Percentiles rank a stretch among this genome's conserved stretches.
Conservation (phyloP, 2,888 invertebrate species). For the Caenorhabditis sp. region DNA sequence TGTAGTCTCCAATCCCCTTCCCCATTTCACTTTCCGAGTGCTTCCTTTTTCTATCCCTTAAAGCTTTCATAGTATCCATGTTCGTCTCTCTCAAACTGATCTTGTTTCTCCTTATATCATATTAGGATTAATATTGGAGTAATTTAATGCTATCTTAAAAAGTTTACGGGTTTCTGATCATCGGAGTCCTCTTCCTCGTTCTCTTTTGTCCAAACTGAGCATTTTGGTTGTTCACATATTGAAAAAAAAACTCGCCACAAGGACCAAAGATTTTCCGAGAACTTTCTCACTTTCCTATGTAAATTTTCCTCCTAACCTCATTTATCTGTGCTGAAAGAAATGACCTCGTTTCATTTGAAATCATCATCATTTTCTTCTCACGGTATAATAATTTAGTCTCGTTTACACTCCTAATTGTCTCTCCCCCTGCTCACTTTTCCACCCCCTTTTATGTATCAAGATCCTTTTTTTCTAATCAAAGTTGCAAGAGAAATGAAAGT, state of each 20-base stretch:
- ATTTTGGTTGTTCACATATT: constrained; percentile 41
- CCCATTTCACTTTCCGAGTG: constrained; percentile 13
- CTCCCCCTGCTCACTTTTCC: constrained; percentile 7
- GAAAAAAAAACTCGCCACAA: constrained; percentile 36
- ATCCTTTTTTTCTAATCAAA: constrained; percentile 12
- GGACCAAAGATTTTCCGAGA: constrained; percentile 52
- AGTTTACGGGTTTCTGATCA: constrained; percentile 36
- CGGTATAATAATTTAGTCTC: neutral
- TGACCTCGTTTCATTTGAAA: neutral
- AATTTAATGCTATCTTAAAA: constrained; percentile 24
- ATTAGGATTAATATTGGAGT: constrained; percentile 35
- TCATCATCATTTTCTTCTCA: constrained; percentile 26
- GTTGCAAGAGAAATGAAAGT: constrained; percentile 1
- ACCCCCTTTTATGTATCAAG: constrained; percentile 8
- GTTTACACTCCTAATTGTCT: constrained; percentile 5
- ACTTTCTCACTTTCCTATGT: constrained; percentile 11
- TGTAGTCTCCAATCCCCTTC: constrained; percentile 11
- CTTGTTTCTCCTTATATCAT: constrained; percentile 31
- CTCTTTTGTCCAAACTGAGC: constrained; percentile 31
- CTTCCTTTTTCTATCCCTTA: constrained; percentile 1
- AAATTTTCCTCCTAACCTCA: constrained; percentile 6
- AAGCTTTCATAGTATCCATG: constrained; percentile 33
- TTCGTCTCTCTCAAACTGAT: constrained; percentile 19
- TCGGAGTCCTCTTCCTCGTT: constrained; percentile 37
- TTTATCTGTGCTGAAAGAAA: constrained; percentile 19